Evolutionary conservation across 2,888 invertebrate species (phyloP).

Genomic region (Gandaritis pyraliata): DNA sequence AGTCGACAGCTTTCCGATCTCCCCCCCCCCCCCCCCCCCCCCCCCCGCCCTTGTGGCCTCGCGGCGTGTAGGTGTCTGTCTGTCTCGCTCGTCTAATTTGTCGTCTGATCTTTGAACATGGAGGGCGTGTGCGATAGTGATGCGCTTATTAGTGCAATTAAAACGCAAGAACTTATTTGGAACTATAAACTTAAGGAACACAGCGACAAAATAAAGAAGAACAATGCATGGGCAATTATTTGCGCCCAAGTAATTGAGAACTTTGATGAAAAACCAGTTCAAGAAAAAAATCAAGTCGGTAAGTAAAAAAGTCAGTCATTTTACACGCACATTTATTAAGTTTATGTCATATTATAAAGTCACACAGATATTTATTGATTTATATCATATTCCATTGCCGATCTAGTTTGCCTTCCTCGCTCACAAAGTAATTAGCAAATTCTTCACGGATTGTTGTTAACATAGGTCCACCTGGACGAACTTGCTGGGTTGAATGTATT

Average conservation of each 20-base stretch:
- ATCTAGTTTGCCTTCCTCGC: conserved; percentile 46
- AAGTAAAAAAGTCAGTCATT: conserved; percentile 30
- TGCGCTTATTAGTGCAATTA: too few species aligned
- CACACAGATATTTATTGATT: conserved; percentile 35
- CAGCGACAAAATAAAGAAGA: too few species aligned
- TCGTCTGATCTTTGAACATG: conserved; percentile 38
- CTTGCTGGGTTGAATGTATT: conserved; percentile 40
- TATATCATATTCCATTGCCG: conserved; percentile 45
- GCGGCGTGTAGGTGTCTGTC: conserved; percentile 21
- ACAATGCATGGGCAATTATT: conserved; percentile 45
- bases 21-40: too few species aligned
- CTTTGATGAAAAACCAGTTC: conserved; percentile 40
- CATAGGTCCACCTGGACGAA: conserved; percentile 43
- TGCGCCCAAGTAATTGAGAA: conserved; percentile 43
- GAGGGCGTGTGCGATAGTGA: conserved; percentile 40
- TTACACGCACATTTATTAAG: conserved; percentile 29
- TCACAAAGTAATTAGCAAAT: conserved; percentile 47
- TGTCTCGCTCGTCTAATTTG: conserved; percentile 23
- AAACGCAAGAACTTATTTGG: too few species aligned
- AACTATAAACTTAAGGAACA: too few species aligned
- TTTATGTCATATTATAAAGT: conserved; percentile 24
- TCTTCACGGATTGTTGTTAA: conserved; percentile 44
- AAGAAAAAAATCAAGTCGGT: conserved; percentile 34
- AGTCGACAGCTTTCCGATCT: conserved; percentile 19
- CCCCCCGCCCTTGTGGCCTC: too few species aligned